These are phyloP conservation scores for Odontothrips loti DNA, from an alignment of 2,888 invertebrate genomes.

Conservation along the genomic window DNA sequence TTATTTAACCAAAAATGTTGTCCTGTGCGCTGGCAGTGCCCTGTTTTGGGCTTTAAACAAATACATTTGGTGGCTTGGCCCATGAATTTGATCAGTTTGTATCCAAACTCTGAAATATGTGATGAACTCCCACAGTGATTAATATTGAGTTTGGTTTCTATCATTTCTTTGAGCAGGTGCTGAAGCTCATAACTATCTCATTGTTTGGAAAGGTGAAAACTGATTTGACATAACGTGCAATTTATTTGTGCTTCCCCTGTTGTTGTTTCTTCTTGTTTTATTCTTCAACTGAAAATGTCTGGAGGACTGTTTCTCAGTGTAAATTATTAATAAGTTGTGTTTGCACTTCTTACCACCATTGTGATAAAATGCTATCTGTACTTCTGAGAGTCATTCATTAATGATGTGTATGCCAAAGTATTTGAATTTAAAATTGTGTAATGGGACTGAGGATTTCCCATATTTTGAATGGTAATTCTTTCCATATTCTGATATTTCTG, in stretches of 20 bases:
- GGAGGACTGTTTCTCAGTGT: neutral
- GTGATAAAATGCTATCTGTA: neutral
- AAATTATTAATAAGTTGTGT: neutral
- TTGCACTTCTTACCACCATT: neutral
- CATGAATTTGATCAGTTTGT: too few relatives aligned
- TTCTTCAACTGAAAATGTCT: neutral
- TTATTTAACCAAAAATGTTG: neutral
- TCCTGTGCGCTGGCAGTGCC: neutral
- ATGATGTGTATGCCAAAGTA: neutral
- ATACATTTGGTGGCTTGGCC: too few relatives aligned
- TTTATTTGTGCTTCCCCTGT: constrained; percentile 5
- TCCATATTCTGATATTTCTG: neutral
- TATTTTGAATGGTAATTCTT: neutral
- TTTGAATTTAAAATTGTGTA: neutral
- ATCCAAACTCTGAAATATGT: neutral
- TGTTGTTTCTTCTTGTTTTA: neutral
- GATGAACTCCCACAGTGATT: neutral
- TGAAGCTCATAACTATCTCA: neutral
- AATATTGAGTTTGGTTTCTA: neutral
- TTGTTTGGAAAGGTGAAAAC: neutral
- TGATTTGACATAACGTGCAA: neutral
- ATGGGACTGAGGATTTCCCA: neutral
- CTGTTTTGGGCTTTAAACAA: neutral
- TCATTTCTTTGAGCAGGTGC: neutral
- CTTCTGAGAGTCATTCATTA: neutral